phyloP scores from a whole-genome alignment of 2,797 vertebrate genomes.

The Tangara arthus region DNA sequence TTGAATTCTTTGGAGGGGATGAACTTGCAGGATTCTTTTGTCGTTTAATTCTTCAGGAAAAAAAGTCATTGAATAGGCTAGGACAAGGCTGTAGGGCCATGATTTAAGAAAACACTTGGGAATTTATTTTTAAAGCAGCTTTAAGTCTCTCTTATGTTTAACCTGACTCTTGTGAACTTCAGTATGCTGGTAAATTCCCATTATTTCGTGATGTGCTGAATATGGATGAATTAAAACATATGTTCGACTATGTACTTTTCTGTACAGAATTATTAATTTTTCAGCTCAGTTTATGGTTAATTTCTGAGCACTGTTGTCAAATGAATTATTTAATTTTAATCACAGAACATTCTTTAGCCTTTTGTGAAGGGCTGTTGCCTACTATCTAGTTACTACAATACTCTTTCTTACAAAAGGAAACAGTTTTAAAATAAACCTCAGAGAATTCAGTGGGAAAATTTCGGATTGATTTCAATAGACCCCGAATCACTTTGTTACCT shows the following conservation, averaged over 20 bases:
- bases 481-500: not conserved
- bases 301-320: slow-evolving; percentile 12
- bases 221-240: slow-evolving; percentile 7
- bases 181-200: not conserved
- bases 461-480: not conserved
- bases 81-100: not conserved
- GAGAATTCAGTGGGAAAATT: not conserved
- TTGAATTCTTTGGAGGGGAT: not conserved
- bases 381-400: not conserved
- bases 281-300: slow-evolving; percentile 12
- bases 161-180: not conserved
- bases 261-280: slow-evolving; percentile 41
- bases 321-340: slow-evolving; percentile 37
- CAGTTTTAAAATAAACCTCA: not conserved
- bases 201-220: not conserved
- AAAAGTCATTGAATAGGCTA: not conserved
- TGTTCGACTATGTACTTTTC: not conserved
- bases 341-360: not conserved
- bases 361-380: not conserved
- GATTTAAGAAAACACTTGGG: not conserved
- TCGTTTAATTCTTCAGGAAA: not conserved
- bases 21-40: not conserved
- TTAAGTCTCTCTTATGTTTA: not conserved
- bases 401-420: not conserved
- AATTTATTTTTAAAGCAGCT: not conserved